A percentile compares a stretch with the other conserved stretches of the same genome.
Conservation (phyloP, 2,113 vertebrate genomes). For the Aptenodytes patagonicus region DNA sequence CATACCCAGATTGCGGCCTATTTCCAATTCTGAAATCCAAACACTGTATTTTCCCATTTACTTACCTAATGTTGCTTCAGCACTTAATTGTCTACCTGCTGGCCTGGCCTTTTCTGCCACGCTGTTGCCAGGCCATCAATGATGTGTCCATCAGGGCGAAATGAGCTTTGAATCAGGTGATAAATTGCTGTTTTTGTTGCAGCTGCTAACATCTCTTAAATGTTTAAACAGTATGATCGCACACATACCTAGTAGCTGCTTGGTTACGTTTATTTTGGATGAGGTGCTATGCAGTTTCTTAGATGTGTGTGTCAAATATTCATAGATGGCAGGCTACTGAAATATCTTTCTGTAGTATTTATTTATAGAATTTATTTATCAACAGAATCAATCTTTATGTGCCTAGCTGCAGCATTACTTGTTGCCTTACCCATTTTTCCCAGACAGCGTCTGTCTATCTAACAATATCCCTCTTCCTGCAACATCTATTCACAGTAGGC, state of each 20-base stretch:
- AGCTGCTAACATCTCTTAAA: constrained; percentile 45
- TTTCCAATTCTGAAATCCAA: neutral
- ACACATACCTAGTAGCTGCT: constrained; percentile 25
- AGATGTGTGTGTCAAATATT: constrained; percentile 57
- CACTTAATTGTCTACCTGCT: neutral
- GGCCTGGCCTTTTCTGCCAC: neutral
- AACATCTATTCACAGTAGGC: neutral
- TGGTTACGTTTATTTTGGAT: constrained; percentile 41
- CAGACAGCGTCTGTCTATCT: constrained; percentile 1
- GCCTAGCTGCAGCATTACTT: constrained; percentile 10
- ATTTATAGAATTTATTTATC: constrained; percentile 69
- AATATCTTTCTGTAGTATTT: constrained; percentile 55
- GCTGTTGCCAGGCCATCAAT: neutral
- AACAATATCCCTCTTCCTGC: constrained; percentile 10
- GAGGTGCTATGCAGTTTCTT: constrained; percentile 46
- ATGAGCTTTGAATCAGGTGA: neutral
- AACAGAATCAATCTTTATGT: constrained; percentile 19
- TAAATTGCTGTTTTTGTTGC: constrained; percentile 6
- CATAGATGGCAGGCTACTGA: constrained; percentile 51
- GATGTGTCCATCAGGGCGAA: neutral
- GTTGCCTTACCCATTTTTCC: constrained; percentile 17
- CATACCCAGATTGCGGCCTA: neutral
- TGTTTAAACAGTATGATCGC: constrained; percentile 41
- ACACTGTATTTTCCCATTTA: neutral
- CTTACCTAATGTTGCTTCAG: neutral